Evolutionary conservation across 37 sponge, comb jelly and placozoan genomes (phyloP).

Genomic region (Ianthella basta): DNA sequence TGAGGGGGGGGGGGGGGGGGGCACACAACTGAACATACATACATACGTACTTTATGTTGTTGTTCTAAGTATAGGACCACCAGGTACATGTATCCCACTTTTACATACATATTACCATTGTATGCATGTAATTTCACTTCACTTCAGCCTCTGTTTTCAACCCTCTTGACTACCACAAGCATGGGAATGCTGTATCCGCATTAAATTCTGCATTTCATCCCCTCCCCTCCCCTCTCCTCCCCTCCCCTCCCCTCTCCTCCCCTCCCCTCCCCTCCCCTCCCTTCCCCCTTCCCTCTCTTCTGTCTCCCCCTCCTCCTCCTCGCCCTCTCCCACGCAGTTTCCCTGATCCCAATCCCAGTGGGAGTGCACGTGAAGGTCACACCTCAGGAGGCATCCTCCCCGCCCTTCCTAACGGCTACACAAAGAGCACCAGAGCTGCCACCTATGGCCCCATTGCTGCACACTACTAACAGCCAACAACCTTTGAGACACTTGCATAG

Average conservation of each 20-base stretch:
- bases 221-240: too few species aligned
- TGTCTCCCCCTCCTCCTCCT: too few species aligned
- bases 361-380: conserved; percentile 10
- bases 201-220: too few species aligned
- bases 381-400: conserved; percentile 23
- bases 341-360: conserved; percentile 26
- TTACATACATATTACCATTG: neutral
- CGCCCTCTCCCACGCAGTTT: neutral
- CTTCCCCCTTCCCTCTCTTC: too few species aligned
- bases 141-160: too few species aligned
- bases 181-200: too few species aligned
- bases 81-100: neutral
- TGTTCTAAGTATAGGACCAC: neutral
- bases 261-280: too few species aligned
- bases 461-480: neutral
- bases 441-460: neutral
- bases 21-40: neutral
- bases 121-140: neutral
- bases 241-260: too few species aligned
- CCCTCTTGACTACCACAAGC: too few species aligned
- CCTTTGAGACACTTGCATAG: neutral
- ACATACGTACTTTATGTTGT: neutral
- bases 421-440: conserved; percentile 15
- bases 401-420: conserved; percentile 26
- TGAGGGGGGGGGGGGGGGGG: too few species aligned